Percentiles rank a stretch among this genome's conserved stretches.
Conservation (phyloP, 2,888 invertebrate genomes). For the Spodoptera littoralis region DNA sequence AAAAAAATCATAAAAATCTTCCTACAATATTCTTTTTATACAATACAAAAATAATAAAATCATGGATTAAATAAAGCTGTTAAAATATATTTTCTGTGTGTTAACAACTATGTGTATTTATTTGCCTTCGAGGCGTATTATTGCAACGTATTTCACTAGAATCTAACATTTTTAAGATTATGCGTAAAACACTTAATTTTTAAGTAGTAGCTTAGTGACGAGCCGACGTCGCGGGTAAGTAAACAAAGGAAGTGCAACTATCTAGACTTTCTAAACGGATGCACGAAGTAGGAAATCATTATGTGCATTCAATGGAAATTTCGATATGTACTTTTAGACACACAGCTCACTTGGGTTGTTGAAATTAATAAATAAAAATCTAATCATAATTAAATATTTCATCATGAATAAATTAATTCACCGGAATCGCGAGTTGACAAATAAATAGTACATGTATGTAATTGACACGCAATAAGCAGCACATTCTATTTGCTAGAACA, state of each 20-base stretch:
- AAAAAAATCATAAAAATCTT: slow-evolving; percentile 69
- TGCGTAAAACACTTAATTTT: slow-evolving; percentile 67
- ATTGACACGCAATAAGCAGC: slow-evolving; percentile 48
- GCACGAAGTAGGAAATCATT: slow-evolving; percentile 47
- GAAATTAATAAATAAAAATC: slow-evolving; percentile 17
- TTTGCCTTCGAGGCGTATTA: slow-evolving; percentile 81
- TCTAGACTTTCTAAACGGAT: slow-evolving; percentile 33
- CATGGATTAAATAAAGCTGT: slow-evolving; percentile 74
- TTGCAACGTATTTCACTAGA: slow-evolving; percentile 82
- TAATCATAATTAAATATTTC: slow-evolving; percentile 19
- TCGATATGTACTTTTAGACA: slow-evolving; percentile 56
- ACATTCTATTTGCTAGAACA: slow-evolving; percentile 35
- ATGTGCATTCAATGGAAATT: slow-evolving; percentile 46
- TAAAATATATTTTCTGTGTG: slow-evolving; percentile 69
- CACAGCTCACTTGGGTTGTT: slow-evolving; percentile 30
- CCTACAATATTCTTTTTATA: slow-evolving; percentile 65
- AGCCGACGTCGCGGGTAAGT: slow-evolving; percentile 29
- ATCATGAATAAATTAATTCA: slow-evolving; percentile 5
- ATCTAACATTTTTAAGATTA: slow-evolving; percentile 75
- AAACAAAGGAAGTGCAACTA: slow-evolving; percentile 26
- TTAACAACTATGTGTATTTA: slow-evolving; percentile 57
- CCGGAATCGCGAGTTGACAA: slow-evolving; percentile 15
- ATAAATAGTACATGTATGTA: slow-evolving; percentile 23
- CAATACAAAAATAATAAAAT: slow-evolving; percentile 80
- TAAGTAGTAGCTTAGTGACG: slow-evolving; percentile 56